These are phyloP conservation scores for Coregonus ussuriensis DNA, from an alignment of 2,797 vertebrate genomes.

Conservation along the genomic window DNA sequence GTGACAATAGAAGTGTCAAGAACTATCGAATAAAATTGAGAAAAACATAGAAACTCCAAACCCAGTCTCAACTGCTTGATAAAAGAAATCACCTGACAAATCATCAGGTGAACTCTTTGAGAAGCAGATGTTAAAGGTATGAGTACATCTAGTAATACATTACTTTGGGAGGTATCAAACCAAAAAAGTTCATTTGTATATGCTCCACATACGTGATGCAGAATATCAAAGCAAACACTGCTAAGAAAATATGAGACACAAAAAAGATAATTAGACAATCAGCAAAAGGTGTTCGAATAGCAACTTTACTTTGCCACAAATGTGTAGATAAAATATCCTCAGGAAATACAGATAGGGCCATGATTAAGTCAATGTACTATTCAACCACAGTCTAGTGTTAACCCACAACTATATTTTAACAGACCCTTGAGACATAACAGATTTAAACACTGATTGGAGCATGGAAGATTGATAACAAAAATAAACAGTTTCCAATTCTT, in stretches of 20 bases:
- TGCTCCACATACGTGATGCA: background rate
- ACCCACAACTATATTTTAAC: background rate
- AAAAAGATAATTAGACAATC: constrained; percentile 62
- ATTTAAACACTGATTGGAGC: background rate
- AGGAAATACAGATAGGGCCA: background rate
- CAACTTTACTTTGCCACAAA: constrained; percentile 11
- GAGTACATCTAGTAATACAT: background rate
- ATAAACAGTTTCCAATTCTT: background rate
- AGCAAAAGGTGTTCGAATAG: constrained; percentile 62
- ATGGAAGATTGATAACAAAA: constrained; percentile 1
- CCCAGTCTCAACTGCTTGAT: background rate
- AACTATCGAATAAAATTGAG: background rate
- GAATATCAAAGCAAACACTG: constrained; percentile 20
- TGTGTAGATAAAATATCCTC: background rate
- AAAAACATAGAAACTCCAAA: background rate
- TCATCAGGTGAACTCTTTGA: background rate
- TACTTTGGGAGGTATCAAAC: constrained; percentile 5
- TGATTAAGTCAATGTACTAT: background rate
- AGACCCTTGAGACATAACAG: background rate
- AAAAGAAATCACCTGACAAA: constrained; percentile 2
- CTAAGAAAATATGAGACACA: constrained; percentile 61
- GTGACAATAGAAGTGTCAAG: constrained; percentile 3
- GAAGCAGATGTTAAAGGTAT: background rate
- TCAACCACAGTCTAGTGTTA: background rate
- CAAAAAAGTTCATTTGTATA: background rate